Percentiles rank a stretch among this genome's conserved stretches.
These are phyloP conservation scores for Schizopygopsis pylzovi DNA, from an alignment of 2,797 vertebrate species.

Conservation along the genomic window DNA sequence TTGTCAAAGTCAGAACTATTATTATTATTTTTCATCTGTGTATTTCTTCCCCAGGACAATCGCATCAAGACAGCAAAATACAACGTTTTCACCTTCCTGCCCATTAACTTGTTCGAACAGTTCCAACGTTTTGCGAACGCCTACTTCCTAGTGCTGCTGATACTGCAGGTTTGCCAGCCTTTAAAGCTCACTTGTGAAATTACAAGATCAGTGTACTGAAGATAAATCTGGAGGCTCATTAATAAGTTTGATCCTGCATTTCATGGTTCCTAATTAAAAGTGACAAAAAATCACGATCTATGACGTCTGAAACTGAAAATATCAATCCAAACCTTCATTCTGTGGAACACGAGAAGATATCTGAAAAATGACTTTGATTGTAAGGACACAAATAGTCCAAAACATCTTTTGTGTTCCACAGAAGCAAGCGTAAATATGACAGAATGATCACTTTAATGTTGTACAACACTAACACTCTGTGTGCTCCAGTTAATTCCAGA, in stretches of 20 bases:
- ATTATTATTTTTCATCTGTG: not conserved
- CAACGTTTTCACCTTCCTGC: conserved; percentile 86
- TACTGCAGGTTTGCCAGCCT: conserved; percentile 76
- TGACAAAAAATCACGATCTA: not conserved
- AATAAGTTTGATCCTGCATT: not conserved
- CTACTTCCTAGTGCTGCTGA: conserved; percentile 82
- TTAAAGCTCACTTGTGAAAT: conserved; percentile 5
- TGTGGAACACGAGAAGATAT: not conserved
- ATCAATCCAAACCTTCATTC: not conserved
- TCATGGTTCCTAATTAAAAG: not conserved
- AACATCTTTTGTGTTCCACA: not conserved
- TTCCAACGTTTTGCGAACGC: conserved; percentile 87
- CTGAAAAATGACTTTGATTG: not conserved
- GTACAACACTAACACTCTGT: not conserved
- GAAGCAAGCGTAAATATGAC: not conserved
- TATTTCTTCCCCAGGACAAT: conserved; percentile 79
- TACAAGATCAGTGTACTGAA: not conserved
- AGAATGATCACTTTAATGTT: not conserved
- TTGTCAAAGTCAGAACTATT: not conserved
- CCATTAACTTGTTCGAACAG: conserved; percentile 90
- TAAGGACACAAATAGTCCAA: not conserved
- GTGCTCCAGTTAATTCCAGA: conserved; percentile 82
- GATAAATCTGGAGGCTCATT: conserved; percentile 6
- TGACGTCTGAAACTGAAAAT: not conserved
- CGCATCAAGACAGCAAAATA: conserved; percentile 88